Base-by-base conservation (phyloP, 2,797 vertebrate genomes). In the Hephaestus fuliginosus region DNA sequence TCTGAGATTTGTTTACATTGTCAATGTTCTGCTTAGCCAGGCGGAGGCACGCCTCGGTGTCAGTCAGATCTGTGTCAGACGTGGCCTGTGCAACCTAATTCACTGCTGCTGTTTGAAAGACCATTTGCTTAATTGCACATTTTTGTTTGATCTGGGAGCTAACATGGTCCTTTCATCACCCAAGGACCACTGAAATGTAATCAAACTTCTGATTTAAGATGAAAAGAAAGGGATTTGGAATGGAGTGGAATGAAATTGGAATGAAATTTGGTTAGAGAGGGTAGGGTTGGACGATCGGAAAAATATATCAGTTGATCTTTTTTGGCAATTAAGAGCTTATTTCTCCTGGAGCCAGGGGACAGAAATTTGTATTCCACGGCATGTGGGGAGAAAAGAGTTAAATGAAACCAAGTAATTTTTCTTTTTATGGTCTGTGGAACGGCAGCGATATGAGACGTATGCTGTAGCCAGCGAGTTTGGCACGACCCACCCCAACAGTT, bases 1-100 rank as follows among this genome's bases (percentile, higher is more conserved):
- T 72, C 44, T 20, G 55, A 51, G 80, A 84, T 84, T 63, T 84
- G 82, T 86, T 85, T 78, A 73, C 73, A 67, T 58, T 76, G 78
- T 81, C 75, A 65, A 14, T 66, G 78, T 63, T 88, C 82, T 3
- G 63, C 80, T 80, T 48, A 49, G 80, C 78, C 33, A 58, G 76
- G 56, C 28, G 17, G 41, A 74, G 46, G 33, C 65, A 14, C 48
- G 68, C 11, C 71, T 44, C 10, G 62, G 41, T 74, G 80, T 79
- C 80, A 68, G 69, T 89, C 81, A 87, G 74, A 77, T 58, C 1
- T 43, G 22, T 25, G n/a, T 69, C 46, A 55, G 68, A 78, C 64
- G 60, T 41, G n/a, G 56, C 68, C 60, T 17, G 33, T 20, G 44
- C 10, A n/a, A 33, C 64, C 60, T 28, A 7, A 84, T 49, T 80